These are phyloP conservation scores for Erinaceus europaeus DNA, from an alignment of 2,113 vertebrate genomes.

Conservation along the genomic window DNA sequence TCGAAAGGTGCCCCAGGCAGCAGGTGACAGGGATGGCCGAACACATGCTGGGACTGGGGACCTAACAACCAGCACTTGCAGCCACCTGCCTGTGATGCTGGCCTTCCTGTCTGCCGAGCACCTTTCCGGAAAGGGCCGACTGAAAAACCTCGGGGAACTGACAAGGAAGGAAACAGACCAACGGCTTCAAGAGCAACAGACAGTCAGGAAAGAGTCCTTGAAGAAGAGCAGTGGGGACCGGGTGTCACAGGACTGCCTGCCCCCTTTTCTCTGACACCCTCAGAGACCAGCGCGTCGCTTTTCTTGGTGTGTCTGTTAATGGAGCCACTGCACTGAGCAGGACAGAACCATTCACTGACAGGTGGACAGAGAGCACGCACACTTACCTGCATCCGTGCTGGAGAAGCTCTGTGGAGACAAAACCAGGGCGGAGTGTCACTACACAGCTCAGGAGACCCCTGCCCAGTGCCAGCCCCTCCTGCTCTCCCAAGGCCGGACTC, in stretches of 20 bases:
- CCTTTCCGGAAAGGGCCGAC: slow-evolving; percentile 3
- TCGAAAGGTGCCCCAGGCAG: neutral
- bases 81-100: no score
- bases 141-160: neutral
- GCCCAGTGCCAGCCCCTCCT: neutral
- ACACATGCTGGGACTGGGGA: neutral
- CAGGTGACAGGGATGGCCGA: neutral
- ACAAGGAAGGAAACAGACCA: neutral
- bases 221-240: neutral
- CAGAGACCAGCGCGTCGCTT: neutral
- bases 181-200: neutral
- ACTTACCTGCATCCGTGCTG: slow-evolving; percentile 91
- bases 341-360: neutral
- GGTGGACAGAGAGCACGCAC: slow-evolving; percentile 72
- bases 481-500: neutral
- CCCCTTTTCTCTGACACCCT: neutral
- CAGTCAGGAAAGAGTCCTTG: neutral
- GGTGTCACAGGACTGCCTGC: neutral
- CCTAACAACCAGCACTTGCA: neutral
- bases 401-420: slow-evolving; percentile 90
- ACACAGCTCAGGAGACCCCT: neutral
- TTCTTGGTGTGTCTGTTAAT: neutral
- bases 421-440: slow-evolving; percentile 65
- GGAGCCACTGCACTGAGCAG: slow-evolving; percentile 13
- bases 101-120: neutral